Evolutionary conservation across 2,888 invertebrate species (phyloP).

Genomic region (Morpho achilles): DNA sequence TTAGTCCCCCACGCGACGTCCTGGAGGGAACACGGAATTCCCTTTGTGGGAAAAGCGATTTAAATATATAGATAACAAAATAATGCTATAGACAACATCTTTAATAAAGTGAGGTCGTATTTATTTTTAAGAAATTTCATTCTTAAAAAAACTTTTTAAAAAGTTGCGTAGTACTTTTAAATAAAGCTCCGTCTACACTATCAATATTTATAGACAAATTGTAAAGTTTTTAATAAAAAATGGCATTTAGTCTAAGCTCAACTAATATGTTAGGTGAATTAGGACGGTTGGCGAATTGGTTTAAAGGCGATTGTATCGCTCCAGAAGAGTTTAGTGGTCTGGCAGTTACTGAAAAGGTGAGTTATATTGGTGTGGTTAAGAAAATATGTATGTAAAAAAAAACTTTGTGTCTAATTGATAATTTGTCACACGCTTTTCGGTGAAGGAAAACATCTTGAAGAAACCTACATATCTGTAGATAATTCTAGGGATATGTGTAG

Average conservation of each 20-base stretch:
- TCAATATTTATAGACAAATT: too few species aligned
- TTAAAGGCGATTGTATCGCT: conserved; percentile 64
- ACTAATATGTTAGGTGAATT: conserved; percentile 68
- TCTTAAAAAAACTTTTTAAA: too few species aligned
- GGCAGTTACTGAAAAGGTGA: conserved; percentile 70
- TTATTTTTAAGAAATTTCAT: background rate
- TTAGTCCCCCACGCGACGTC: conserved; percentile 44
- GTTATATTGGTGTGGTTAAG: conserved; percentile 13
- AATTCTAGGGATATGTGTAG: too few species aligned
- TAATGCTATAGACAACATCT: too few species aligned
- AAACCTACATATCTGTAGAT: too few species aligned
- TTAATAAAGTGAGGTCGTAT: background rate
- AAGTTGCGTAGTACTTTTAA: background rate
- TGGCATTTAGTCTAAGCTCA: conserved; percentile 64
- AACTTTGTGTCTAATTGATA: too few species aligned
- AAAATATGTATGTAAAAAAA: too few species aligned
- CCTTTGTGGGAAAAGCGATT: conserved; percentile 17
- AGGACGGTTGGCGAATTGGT: conserved; percentile 63
- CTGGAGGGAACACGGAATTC: conserved; percentile 31
- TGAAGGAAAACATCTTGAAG: too few species aligned
- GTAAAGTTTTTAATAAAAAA: conserved; percentile 25
- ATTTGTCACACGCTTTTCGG: too few species aligned
- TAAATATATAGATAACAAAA: conserved; percentile 1
- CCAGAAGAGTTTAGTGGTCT: conserved; percentile 63
- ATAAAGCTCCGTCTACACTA: background rate